Percentiles rank a stretch among this genome's conserved stretches.
Evolutionary conservation across 2,888 invertebrate genomes (phyloP).

Genomic region (Maniola hyperantus): DNA sequence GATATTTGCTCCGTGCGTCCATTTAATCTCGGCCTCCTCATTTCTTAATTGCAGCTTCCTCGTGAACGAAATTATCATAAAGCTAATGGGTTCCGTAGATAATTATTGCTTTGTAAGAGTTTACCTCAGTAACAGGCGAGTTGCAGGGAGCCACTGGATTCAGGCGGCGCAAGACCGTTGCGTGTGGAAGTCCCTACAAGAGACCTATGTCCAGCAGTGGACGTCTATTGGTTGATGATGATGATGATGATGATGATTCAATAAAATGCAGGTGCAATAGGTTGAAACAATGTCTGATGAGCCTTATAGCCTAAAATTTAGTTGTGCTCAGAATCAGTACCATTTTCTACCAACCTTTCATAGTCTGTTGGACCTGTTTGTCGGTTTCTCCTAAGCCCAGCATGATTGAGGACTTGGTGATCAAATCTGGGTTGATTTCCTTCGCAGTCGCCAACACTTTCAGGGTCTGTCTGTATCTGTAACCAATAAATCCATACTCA

Average conservation of each 20-base stretch:
- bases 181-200: no score
- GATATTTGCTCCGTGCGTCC: conserved; percentile 31
- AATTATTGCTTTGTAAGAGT: conserved; percentile 23
- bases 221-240: no score
- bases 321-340: no score
- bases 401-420: conserved; percentile 99
- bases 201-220: no score
- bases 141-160: no score
- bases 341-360: conserved; percentile 84
- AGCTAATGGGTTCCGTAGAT: conserved; percentile 23
- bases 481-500: background rate
- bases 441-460: conserved; percentile 92
- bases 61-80: conserved; percentile 3
- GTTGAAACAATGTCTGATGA: no score
- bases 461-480: conserved; percentile 88
- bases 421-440: conserved; percentile 88
- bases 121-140: no score
- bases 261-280: no score
- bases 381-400: conserved; percentile 96
- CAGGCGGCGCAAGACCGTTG: no score
- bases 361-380: conserved; percentile 91
- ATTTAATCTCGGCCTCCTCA: conserved; percentile 37
- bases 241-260: no score
- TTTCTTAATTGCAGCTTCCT: conserved; percentile 35
- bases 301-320: no score